Evolutionary conservation across 2,113 vertebrate genomes (phyloP), one percentile per base, ranked within the genome.

Genomic region (Bubo scandiacus): DNA sequence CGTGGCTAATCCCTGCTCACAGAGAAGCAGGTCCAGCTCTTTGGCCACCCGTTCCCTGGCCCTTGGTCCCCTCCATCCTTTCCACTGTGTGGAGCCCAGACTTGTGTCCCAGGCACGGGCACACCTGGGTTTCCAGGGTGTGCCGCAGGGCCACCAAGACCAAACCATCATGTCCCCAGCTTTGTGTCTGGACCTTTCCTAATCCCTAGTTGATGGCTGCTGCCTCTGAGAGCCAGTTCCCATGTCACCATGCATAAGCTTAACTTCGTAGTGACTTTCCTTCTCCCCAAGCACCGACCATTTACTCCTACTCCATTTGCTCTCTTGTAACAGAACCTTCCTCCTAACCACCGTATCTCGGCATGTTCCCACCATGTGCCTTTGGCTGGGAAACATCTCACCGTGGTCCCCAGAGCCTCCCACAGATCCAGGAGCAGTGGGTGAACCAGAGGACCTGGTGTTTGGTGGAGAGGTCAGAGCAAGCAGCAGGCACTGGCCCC

Each of bases 351-450:
- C 40, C 51, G 29, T 42, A 52, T 36, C 52, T 72, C 1, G 0
- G 34, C 0, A 0, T 11, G 3, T 79, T 80, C 30, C 49, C 21
- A 61, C 38, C 21, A 2, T 1, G 8, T 27, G n/a, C 43, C 47
- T n/a, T 40, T 32, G 25, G 4, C 42, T 45, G 42, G 21, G 15
- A 81, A 88, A 51, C 52, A 25, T 51, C 47, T 86, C 40, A 36
- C 25, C 1, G 1, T 62, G 17, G 19, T 68, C 20, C 25, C 45
- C 79, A 92, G 78, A 71, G 18, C 42, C 54, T 78, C 51, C 12
- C 79, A 65, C 43, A 58, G 54, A 43, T 20, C 26, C 3, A 3
- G 34, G 12, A 57, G 21, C 29, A 68, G 61, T 4, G 16, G 34
- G 36, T 52, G 18, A 74, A 75, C 36, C 62, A 40, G 67, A 36